Evolutionary conservation across 2,888 invertebrate species (phyloP).

Genomic region (Hypomecis punctinalis): DNA sequence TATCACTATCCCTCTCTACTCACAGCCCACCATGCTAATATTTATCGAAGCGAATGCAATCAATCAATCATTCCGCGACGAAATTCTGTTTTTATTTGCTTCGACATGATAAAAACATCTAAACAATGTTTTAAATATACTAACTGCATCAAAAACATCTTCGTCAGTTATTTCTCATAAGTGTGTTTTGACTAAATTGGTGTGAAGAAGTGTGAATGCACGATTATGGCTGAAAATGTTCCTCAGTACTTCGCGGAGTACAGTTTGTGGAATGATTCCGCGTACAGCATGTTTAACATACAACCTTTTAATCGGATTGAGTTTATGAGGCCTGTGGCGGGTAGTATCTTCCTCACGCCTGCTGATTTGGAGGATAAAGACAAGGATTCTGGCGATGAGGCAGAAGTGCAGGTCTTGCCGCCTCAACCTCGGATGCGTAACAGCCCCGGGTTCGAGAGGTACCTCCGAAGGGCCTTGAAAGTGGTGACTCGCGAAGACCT

Average conservation of each 20-base stretch:
- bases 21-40: constrained; percentile 4
- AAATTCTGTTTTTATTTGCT: constrained; percentile 37
- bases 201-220: constrained; percentile 24
- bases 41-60: constrained; percentile 26
- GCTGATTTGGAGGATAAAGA: constrained; percentile 18
- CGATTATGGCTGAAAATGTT: constrained; percentile 29
- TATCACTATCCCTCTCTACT: constrained; percentile 24
- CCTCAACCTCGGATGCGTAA: neutral
- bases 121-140: constrained; percentile 31
- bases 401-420: constrained; percentile 1
- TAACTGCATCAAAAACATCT: constrained; percentile 12
- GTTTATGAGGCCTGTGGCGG: constrained; percentile 28
- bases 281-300: constrained; percentile 24
- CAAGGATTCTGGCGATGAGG: constrained; percentile 16
- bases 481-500: constrained; percentile 24
- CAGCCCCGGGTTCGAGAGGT: constrained; percentile 26
- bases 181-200: constrained; percentile 20
- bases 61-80: constrained; percentile 37
- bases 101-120: constrained; percentile 38
- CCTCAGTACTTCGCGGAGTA: constrained; percentile 38
- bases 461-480: constrained; percentile 24
- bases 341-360: constrained; percentile 30
- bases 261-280: constrained; percentile 39
- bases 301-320: constrained; percentile 26
- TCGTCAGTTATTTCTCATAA: constrained; percentile 21